Conservation (phyloP, 2,888 invertebrate species). For the Heliconius charithonia region DNA sequence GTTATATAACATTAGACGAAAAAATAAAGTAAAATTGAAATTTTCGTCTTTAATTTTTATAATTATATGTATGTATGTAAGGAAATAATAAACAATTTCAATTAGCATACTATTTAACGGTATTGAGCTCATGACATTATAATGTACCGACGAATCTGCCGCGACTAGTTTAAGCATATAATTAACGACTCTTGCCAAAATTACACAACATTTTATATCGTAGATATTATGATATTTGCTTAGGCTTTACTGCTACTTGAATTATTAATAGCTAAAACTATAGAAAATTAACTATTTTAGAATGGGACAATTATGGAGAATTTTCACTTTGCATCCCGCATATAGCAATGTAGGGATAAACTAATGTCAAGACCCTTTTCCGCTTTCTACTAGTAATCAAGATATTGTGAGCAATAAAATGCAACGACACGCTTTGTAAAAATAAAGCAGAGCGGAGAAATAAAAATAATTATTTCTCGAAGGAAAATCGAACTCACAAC, state of each 20-base stretch:
- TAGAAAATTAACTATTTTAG: too few species aligned
- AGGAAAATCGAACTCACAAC: too few species aligned
- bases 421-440: too few species aligned
- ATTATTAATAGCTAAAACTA: too few species aligned
- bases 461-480: too few species aligned
- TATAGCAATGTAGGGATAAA: too few species aligned
- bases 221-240: background rate
- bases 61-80: background rate
- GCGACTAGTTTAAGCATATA: slow-evolving; percentile 2
- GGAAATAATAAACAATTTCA: slow-evolving; percentile 27
- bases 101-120: slow-evolving; percentile 26
- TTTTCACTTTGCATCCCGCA: too few species aligned
- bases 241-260: background rate
- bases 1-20: background rate
- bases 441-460: too few species aligned
- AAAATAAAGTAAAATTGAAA: background rate
- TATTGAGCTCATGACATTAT: slow-evolving; percentile 32
- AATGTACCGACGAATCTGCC: slow-evolving; percentile 18
- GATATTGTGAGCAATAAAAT: too few species aligned
- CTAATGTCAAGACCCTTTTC: too few species aligned
- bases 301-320: too few species aligned
- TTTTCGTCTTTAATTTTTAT: background rate
- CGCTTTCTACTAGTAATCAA: too few species aligned
- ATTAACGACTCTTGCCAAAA: background rate
- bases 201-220: background rate